Conservation (phyloP, 2,797 vertebrate genomes). For the Danio albolineatus region DNA sequence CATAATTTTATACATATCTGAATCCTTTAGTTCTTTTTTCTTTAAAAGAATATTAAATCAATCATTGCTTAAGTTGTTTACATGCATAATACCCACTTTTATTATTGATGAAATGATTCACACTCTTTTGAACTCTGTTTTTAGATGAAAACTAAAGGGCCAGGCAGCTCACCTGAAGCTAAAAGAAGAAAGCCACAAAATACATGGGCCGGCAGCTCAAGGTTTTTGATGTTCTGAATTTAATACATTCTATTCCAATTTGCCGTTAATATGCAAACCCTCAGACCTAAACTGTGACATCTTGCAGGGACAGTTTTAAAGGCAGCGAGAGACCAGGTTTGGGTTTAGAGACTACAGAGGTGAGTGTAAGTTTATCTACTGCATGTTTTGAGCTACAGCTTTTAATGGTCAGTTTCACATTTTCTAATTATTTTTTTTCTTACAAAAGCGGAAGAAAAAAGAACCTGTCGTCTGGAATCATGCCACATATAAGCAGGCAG, state of each 20-base stretch:
- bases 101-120: not conserved
- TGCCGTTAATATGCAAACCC: not conserved
- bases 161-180: conserved; percentile 72
- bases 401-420: not conserved
- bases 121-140: not conserved
- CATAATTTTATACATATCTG: not conserved
- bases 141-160: conserved; percentile 74
- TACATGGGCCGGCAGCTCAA: conserved; percentile 76
- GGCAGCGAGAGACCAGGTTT: conserved; percentile 80
- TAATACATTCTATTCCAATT: not conserved
- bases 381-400: not conserved
- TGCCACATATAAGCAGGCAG: conserved; percentile 91
- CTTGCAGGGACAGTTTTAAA: conserved; percentile 73
- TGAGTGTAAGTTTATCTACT: conserved; percentile 52
- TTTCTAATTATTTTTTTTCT: conserved; percentile 19
- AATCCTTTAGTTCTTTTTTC: not conserved
- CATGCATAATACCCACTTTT: not conserved
- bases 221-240: conserved; percentile 61
- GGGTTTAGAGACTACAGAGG: conserved; percentile 76
- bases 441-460: conserved; percentile 83
- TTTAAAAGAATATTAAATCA: too few species aligned
- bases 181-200: conserved; percentile 80
- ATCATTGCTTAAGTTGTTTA: not conserved
- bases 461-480: conserved; percentile 83
- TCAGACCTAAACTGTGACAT: not conserved